Conservation (phyloP, 1,140 invertebrate species). For the Drosophila rhopaloa region DNA sequence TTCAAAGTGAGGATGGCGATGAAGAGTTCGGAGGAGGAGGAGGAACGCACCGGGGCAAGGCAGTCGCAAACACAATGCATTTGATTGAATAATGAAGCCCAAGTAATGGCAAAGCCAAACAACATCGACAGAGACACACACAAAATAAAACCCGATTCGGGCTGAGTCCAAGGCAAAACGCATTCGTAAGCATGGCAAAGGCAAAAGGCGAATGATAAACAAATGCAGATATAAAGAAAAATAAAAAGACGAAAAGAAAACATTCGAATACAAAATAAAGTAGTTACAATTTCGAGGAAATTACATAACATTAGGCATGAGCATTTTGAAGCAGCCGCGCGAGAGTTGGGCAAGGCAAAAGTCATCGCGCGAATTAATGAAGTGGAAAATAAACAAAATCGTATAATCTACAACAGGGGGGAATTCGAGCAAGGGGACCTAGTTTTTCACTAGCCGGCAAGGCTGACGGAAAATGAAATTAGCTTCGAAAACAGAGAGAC, state of each 20-base stretch:
- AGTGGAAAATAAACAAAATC: slow-evolving; percentile 79
- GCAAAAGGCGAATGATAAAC: slow-evolving; percentile 45
- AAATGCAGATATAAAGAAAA: slow-evolving; percentile 53
- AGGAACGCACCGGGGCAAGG: slow-evolving; percentile 26
- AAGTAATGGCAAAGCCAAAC: slow-evolving; percentile 69
- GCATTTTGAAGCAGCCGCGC: slow-evolving; percentile 12
- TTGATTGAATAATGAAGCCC: slow-evolving; percentile 76
- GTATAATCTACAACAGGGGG: slow-evolving; percentile 44
- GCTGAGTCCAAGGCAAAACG: slow-evolving; percentile 49
- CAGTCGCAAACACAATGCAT: slow-evolving; percentile 60
- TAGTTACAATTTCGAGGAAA: slow-evolving; percentile 72
- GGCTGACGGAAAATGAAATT: slow-evolving; percentile 70
- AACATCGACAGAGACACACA: slow-evolving; percentile 40
- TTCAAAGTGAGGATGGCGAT: not conserved
- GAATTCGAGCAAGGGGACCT: slow-evolving; percentile 1
- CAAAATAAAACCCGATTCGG: slow-evolving; percentile 29
- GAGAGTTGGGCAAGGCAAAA: slow-evolving; percentile 41
- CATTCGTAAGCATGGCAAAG: slow-evolving; percentile 43
- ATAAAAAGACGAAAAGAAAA: slow-evolving; percentile 39
- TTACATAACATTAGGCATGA: slow-evolving; percentile 67
- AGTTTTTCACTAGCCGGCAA: slow-evolving; percentile 24
- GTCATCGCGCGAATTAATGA: slow-evolving; percentile 73
- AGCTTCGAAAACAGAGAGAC: slow-evolving; percentile 34
- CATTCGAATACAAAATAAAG: slow-evolving; percentile 56
- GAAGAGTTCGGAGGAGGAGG: no score